Percentiles rank a stretch among this genome's conserved stretches.
Conservation (phyloP, 2,888 invertebrate species). For the Cinara cedri region DNA sequence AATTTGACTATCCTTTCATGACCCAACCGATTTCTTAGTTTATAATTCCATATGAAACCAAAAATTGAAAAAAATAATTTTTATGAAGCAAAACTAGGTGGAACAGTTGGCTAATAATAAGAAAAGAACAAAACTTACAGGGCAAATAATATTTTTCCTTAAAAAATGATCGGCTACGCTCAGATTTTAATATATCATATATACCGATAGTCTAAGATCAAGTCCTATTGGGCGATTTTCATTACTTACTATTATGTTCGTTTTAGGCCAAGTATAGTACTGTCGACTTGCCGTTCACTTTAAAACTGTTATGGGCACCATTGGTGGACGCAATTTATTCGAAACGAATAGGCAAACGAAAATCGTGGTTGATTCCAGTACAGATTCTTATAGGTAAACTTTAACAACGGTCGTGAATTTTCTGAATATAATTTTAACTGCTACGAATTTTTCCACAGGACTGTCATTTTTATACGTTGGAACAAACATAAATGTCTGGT, state of each 20-base stretch:
- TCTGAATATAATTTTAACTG: background rate
- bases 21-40: too few relatives aligned
- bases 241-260: background rate
- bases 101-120: too few relatives aligned
- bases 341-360: conserved; percentile 84
- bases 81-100: too few relatives aligned
- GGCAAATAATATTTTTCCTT: too few relatives aligned
- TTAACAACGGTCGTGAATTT: background rate
- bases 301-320: conserved; percentile 98
- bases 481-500: conserved; percentile 73
- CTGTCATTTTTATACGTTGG: conserved; percentile 82
- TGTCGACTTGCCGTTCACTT: conserved; percentile 87
- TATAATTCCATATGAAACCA: too few relatives aligned
- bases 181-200: too few relatives aligned
- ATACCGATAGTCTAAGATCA: too few relatives aligned
- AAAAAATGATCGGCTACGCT: too few relatives aligned
- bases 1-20: too few relatives aligned
- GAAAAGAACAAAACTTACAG: too few relatives aligned
- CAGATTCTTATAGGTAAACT: conserved; percentile 88
- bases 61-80: too few relatives aligned
- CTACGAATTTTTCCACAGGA: conserved; percentile 42
- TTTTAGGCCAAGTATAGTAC: conserved; percentile 88
- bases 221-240: too few relatives aligned
- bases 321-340: conserved; percentile 92
- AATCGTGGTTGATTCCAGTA: conserved; percentile 93